These are phyloP conservation scores for Luperina nickerlii DNA, from an alignment of 2,888 invertebrate genomes.

Conservation along the genomic window DNA sequence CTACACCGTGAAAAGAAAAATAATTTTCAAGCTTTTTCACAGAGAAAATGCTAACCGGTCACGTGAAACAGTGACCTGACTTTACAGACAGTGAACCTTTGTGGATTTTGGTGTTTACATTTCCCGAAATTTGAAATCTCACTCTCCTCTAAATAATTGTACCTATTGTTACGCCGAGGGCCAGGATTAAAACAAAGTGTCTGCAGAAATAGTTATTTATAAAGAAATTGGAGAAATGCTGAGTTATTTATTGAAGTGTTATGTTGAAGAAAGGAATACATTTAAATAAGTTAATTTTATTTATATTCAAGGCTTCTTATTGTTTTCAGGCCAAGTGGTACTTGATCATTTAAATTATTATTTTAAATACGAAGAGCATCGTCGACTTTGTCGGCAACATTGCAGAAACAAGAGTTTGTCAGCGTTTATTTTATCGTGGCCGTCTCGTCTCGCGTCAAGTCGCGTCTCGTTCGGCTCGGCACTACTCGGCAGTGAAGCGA, in stretches of 20 bases:
- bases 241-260: constrained; percentile 47
- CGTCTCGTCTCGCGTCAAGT: constrained; percentile 65
- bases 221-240: constrained; percentile 39
- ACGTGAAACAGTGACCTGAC: constrained; percentile 13
- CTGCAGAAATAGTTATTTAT: constrained; percentile 23
- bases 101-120: constrained; percentile 30
- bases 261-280: constrained; percentile 30
- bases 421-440: constrained; percentile 71
- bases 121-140: constrained; percentile 36
- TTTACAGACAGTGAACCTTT: constrained; percentile 19
- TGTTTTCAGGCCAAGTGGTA: constrained; percentile 40
- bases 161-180: constrained; percentile 18
- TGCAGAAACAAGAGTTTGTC: constrained; percentile 66
- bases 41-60: background rate
- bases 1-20: background rate
- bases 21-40: background rate
- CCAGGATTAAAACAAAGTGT: constrained; percentile 35
- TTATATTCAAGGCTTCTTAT: constrained; percentile 42
- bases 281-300: constrained; percentile 36
- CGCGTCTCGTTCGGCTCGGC: constrained; percentile 58
- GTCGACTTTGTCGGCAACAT: constrained; percentile 55
- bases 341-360: constrained; percentile 46
- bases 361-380: constrained; percentile 47
- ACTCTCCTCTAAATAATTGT: constrained; percentile 27
- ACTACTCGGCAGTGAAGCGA: constrained; percentile 55